A percentile compares a stretch with the other conserved stretches of the same genome.
phyloP scores from a whole-genome alignment of 2,113 vertebrate species.

The Cygnus buccinator region DNA sequence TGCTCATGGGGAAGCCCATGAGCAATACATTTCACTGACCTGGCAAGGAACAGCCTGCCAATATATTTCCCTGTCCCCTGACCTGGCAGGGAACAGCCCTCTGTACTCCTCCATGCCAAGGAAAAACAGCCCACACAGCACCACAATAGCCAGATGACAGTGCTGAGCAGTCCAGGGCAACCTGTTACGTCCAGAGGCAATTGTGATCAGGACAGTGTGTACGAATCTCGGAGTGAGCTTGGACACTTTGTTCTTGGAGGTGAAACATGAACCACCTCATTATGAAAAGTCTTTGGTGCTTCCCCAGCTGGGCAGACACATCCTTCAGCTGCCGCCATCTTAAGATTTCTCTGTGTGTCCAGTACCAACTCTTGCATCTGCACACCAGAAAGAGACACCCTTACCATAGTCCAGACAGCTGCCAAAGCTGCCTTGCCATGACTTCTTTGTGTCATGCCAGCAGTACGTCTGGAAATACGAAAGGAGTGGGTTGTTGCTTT shows the following conservation, averaged over 20 bases:
- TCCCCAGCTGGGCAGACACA: neutral
- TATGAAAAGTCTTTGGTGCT: neutral
- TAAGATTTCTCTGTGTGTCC: neutral
- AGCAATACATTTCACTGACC: neutral
- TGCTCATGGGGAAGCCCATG: neutral
- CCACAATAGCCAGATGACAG: accelerated
- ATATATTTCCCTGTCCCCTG: neutral
- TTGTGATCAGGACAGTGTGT: neutral
- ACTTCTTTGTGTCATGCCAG: neutral
- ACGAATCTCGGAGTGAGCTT: neutral
- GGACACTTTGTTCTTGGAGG: neutral
- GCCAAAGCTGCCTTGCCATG: neutral
- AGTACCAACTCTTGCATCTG: neutral
- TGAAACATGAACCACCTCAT: neutral
- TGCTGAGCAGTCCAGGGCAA: neutral
- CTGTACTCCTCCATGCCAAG: neutral
- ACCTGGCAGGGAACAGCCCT: neutral
- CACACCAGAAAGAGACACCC: neutral
- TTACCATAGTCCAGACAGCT: neutral
- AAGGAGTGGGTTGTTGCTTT: neutral
- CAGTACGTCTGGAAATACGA: neutral
- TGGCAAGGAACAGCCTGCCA: neutral
- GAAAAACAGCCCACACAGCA: neutral
- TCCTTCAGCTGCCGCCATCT: neutral
- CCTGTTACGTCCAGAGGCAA: neutral